Evolutionary conservation across 1,140 invertebrate species (phyloP), one percentile per base, ranked within the genome.

Genomic region (Ceratina japonica): DNA sequence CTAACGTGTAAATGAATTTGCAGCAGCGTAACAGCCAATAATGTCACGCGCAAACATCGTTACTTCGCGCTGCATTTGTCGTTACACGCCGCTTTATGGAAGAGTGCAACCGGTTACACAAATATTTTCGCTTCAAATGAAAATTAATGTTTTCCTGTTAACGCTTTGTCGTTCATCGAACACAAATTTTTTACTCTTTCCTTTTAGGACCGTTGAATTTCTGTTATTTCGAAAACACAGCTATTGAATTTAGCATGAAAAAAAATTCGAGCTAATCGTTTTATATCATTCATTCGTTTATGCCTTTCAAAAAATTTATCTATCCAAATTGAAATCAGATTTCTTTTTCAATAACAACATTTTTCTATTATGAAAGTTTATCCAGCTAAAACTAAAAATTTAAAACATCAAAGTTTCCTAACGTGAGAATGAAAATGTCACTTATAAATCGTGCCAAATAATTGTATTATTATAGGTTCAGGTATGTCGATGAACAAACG

Each of bases 1-100:
- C 54, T 69, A 76, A 84, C 76, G 56, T 44, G 68, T 54, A 79
- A 79, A 79, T 74, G 71, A 74, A 79, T 73, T 79, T 79, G 71
- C 70, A 49, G 24, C 65, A 52, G 61, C 66, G 66, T 59, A 66
- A 71, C 64, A 52, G 79, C 59, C 62, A 71, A 75, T 66, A 66
- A 80, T 59, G 54, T 44, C 61, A 64, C 54, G 44, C 37, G 66
- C 62, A 66, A 72, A 54, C 72, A 73, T 80, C 69, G 44, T 82
- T 75, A 80, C 54, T 75, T 80, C 52, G 79, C 72, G 22, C 59
- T 20, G 51, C 51, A 59, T 65, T 82, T 80, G 44, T 71, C 77
- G 65, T 69, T 59, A 71, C 59, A 58, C 68, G 75, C 70, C 75
- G 22, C 75, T 63, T 64, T 62, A 52, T 56, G 59, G 31, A 56